Evolutionary conservation across 2,888 invertebrate genomes (phyloP), one percentile per base, ranked within the genome.

Genomic region (Nesidiocoris tenuis): DNA sequence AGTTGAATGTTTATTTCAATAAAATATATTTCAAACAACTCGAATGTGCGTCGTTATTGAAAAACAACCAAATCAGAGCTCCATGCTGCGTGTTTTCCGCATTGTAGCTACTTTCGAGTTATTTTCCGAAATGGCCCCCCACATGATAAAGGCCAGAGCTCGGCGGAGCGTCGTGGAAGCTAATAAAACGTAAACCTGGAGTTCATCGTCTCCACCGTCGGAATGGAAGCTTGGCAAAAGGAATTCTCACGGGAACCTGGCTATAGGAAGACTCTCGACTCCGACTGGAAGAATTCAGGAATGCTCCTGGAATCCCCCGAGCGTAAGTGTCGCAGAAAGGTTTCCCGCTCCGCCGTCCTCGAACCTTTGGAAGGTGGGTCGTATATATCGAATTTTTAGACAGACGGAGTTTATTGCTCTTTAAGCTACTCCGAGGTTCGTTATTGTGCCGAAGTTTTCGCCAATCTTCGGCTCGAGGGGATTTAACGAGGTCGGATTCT

Each of bases 161-260:
- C 39, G 39, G 5, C 12, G 39, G 39, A 39, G 39, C 39, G 39
- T 39, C 25, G 3, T 25, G 24, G 65, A 24, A 54, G 67, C 67
- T 67, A 67, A 67, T 67, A 67, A 67, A 67, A 67, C 67, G 22
- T 67, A 67, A 67, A 67, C 67, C 67, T 3, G 39, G 55, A 56
- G 56, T 54, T 67, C 56, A 54, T 56, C 56, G 55, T 19, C 67
- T 22, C 16, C 56, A 16, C 19, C 39, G 12, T 39, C 39, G 39
- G 39, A 39, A 39, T 21, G 56, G 22, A 56, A 67, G 67, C 21
- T 67, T 55, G 67, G 67, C 67, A 67, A 67, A 56, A 67, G 67
- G 67, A 67, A 67, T 67, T 67, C 67, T 56, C 67, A 67, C 19
- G 67, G 67, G 67, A 67, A 67, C 67, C 5, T 7, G 39, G 39